These are phyloP conservation scores for Leguminivora glycinivorella DNA, from an alignment of 1,140 invertebrate species.

Conservation along the genomic window DNA sequence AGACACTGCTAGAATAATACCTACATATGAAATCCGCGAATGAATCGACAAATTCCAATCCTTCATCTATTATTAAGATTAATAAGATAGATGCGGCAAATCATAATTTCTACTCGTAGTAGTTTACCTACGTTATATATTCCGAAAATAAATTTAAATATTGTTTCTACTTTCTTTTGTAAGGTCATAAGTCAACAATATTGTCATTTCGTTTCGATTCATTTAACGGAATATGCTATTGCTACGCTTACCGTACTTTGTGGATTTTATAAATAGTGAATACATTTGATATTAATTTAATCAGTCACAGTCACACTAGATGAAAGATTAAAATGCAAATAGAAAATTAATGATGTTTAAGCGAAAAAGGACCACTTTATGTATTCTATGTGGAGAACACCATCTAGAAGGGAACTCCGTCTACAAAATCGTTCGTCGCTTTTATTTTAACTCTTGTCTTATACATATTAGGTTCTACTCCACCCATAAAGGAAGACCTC, in stretches of 20 bases:
- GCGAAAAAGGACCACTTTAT: not conserved
- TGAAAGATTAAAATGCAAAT: slow-evolving; percentile 23
- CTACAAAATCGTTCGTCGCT: no score
- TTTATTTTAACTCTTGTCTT: no score
- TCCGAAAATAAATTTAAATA: slow-evolving; percentile 34
- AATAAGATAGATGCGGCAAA: slow-evolving; percentile 24
- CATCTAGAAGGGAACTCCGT: no score
- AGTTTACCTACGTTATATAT: slow-evolving; percentile 30
- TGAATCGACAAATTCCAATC: not conserved
- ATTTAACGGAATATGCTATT: slow-evolving; percentile 14
- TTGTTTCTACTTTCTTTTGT: slow-evolving; percentile 32
- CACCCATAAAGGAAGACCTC: no score
- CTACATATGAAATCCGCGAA: not conserved
- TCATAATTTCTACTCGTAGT: not conserved
- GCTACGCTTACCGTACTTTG: slow-evolving; percentile 21
- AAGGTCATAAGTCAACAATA: slow-evolving; percentile 41
- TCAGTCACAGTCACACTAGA: slow-evolving; percentile 28
- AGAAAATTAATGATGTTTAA: not conserved
- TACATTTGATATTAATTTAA: slow-evolving; percentile 23
- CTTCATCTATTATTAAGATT: not conserved
- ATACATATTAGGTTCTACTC: no score
- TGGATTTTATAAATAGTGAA: slow-evolving; percentile 20
- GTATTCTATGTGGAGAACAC: no score
- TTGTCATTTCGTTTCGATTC: slow-evolving; percentile 49
- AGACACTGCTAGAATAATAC: no score